A percentile compares a stretch with the other conserved stretches of the same genome.
phyloP scores from a whole-genome alignment of 2,888 invertebrate species.

The Diogma glabrata region DNA sequence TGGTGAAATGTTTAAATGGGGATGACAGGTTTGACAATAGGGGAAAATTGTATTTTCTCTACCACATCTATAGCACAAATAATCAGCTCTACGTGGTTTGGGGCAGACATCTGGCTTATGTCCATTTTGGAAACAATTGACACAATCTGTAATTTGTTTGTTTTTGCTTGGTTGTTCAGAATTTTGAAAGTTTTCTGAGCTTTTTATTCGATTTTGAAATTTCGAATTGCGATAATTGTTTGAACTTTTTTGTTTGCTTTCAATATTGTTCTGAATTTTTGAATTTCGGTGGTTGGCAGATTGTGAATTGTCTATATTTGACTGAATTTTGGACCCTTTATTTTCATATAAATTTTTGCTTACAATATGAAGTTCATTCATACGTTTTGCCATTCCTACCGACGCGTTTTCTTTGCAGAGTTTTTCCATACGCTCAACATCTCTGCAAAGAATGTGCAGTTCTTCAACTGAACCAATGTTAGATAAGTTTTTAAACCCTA shows the following conservation, averaged over 20 bases:
- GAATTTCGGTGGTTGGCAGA: not conserved
- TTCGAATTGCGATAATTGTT: not conserved
- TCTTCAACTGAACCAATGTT: not conserved
- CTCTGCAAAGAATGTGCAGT: not conserved
- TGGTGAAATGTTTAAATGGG: not conserved
- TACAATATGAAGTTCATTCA: not conserved
- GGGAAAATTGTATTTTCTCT: not conserved
- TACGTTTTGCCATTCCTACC: not conserved
- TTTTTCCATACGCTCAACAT: not conserved
- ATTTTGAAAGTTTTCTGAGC: not conserved
- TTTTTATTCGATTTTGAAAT: too few species aligned
- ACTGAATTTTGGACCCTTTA: too few species aligned
- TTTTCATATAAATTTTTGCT: not conserved
- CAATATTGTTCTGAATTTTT: not conserved
- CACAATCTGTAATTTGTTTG: not conserved
- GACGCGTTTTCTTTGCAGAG: not conserved
- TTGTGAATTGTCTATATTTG: too few species aligned
- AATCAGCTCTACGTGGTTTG: not conserved
- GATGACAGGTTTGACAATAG: not conserved
- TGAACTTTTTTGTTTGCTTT: too few species aligned
- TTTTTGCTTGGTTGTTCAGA: too few species aligned
- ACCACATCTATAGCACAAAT: not conserved
- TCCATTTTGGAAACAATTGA: not conserved
- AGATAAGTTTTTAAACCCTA: not conserved
- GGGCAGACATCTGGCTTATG: not conserved